phyloP scores from a whole-genome alignment of 2,888 invertebrate species.

The Philereme vetulata region DNA sequence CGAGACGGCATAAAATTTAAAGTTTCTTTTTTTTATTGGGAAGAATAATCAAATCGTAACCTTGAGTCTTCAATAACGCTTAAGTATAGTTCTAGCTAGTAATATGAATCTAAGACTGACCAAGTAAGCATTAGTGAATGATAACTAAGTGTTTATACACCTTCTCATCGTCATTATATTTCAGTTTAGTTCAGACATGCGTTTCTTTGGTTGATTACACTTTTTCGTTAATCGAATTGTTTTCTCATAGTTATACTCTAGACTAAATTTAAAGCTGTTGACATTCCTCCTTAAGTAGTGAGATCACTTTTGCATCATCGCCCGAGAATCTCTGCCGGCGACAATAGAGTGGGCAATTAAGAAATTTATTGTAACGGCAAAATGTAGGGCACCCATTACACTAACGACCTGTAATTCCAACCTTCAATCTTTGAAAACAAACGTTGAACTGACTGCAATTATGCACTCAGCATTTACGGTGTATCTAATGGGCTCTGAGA shows the following conservation, averaged over 20 bases:
- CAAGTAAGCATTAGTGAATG: too few relatives aligned
- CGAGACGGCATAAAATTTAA: too few relatives aligned
- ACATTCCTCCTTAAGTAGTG: constrained; percentile 59
- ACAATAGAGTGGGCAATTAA: constrained; percentile 69
- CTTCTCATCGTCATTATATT: too few relatives aligned
- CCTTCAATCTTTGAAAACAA: constrained; percentile 39
- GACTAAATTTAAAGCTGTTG: constrained; percentile 43
- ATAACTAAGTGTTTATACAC: too few relatives aligned
- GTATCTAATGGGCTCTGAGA: constrained; percentile 12
- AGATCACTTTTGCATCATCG: constrained; percentile 76
- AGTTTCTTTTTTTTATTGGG: too few relatives aligned
- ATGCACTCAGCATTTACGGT: constrained; percentile 15
- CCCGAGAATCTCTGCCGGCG: constrained; percentile 67
- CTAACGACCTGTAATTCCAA: constrained; percentile 73
- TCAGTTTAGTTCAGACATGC: too few relatives aligned
- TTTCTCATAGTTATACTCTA: constrained; percentile 3
- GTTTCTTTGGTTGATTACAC: too few relatives aligned
- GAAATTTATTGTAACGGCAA: constrained; percentile 75
- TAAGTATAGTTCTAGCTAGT: too few relatives aligned
- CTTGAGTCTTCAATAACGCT: too few relatives aligned
- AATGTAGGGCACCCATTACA: constrained; percentile 73
- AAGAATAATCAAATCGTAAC: too few relatives aligned
- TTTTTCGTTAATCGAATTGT: not conserved
- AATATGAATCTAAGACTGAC: too few relatives aligned
- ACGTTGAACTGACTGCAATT: constrained; percentile 21